Evolutionary conservation across 2,888 invertebrate species (phyloP), one percentile per base, ranked within the genome.

Genomic region (Euproctis similis): DNA sequence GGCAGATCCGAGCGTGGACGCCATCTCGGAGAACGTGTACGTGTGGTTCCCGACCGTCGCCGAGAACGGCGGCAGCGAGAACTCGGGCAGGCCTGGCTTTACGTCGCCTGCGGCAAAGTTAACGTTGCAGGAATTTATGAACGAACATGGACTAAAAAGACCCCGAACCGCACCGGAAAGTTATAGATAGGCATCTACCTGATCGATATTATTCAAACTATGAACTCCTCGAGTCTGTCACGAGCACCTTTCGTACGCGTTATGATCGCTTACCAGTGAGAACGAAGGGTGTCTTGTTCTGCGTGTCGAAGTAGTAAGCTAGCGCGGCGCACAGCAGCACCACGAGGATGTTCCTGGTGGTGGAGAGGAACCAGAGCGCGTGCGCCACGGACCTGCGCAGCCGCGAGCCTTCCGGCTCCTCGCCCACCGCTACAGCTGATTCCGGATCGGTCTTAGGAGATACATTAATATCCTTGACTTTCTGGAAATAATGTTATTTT

Each of bases 1-100:
- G 6, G 96, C 95, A 1, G 93, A 90, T 6, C 96, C 96, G 30
- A 97, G 86, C 54, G 92, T 91, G 36, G 90, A 87, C 4, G 92
- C 82, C 93, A 93, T 92, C 57, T 91, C 90, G 24, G 85, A 67
- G 59, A 92, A 90, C 12, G 69, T 75, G 47, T 90, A 81, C 0
- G 90, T 90, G 53, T 85, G 85, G 65, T 91, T 90, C 46, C 88
- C 87, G 16, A 88, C 86, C 8, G 85, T 84, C 1, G 89, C 87
- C 9, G 86, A 85, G 68, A 92, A 91, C 8, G 91, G 91, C 2
- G 92, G 92, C 32, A 85, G 67, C 8, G 82, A 64, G 30, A 92
- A 64, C 32, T 78, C 70, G 2, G 92, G 92, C 26, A 92, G 75
- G 0, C 92, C 92, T 7, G 90, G 87, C 59, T 90, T 90, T 17